Evolutionary conservation across 2,888 invertebrate species (phyloP).

Genomic region (Eupeodes luniger): DNA sequence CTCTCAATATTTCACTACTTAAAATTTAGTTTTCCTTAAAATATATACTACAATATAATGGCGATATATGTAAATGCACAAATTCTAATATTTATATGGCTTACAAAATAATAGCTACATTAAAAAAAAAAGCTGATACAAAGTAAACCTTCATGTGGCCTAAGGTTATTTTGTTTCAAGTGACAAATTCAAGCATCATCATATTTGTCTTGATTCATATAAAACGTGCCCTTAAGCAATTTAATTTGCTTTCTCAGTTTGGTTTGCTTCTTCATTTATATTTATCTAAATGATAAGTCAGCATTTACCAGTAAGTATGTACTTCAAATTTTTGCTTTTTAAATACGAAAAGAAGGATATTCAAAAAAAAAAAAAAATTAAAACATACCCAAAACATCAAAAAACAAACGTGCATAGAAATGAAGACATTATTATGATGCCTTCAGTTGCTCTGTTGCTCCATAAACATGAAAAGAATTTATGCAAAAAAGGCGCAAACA

Average conservation of each 20-base stretch:
- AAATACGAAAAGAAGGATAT: not conserved
- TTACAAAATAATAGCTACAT: not conserved
- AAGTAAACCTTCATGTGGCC: not conserved
- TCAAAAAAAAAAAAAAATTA: not conserved
- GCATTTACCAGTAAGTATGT: slow-evolving; percentile 32
- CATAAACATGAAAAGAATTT: slow-evolving; percentile 48
- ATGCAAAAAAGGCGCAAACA: slow-evolving; percentile 63
- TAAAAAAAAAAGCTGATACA: not conserved
- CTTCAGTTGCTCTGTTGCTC: slow-evolving; percentile 33
- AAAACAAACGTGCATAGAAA: slow-evolving; percentile 23
- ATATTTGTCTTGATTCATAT: slow-evolving; percentile 36
- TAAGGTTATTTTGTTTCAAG: slow-evolving; percentile 15
- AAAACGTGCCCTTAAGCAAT: slow-evolving; percentile 33
- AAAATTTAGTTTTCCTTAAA: no score
- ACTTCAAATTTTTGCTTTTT: slow-evolving; percentile 11
- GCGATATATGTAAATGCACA: no score
- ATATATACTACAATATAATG: no score
- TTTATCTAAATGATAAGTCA: slow-evolving; percentile 43
- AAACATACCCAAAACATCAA: slow-evolving; percentile 18
- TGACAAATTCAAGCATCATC: slow-evolving; percentile 30
- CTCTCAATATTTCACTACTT: no score
- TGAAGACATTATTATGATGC: slow-evolving; percentile 19
- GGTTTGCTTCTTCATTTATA: not conserved
- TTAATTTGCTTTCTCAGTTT: slow-evolving; percentile 15
- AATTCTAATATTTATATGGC: no score